These are phyloP conservation scores for Dasypolia templi DNA, from an alignment of 2,888 invertebrate species.

Conservation along the genomic window DNA sequence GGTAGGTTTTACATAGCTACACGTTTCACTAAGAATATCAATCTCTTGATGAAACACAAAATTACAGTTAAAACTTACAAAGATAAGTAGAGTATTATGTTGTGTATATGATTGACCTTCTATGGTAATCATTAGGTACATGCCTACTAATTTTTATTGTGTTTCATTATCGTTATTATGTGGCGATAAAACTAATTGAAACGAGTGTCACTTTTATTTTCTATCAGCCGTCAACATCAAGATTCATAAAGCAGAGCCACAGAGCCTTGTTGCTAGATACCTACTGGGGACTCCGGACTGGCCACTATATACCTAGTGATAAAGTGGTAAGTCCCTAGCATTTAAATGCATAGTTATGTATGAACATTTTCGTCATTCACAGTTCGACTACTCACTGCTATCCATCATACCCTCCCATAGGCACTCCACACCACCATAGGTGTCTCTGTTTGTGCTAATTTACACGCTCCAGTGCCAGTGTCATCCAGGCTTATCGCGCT, in stretches of 20 bases:
- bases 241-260: background rate
- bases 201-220: slow-evolving; percentile 11
- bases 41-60: slow-evolving; percentile 14
- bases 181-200: slow-evolving; percentile 34
- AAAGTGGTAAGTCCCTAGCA: no score
- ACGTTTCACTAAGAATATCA: background rate
- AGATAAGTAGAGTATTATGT: background rate
- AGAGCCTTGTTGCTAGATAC: no score
- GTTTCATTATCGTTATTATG: slow-evolving; percentile 22
- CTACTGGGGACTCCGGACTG: background rate
- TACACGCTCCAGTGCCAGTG: background rate
- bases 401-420: background rate
- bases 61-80: slow-evolving; percentile 1
- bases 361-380: background rate
- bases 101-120: slow-evolving; percentile 40
- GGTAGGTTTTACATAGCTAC: background rate
- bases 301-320: background rate
- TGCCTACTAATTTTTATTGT: slow-evolving; percentile 17
- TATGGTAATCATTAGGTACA: slow-evolving; percentile 3
- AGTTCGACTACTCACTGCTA: background rate
- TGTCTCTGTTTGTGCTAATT: background rate
- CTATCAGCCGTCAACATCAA: background rate
- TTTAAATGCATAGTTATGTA: no score
- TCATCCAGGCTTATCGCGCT: background rate
- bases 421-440: background rate